Evolutionary conservation across 53 echinoderm and acorn worm species (phyloP), one percentile per base, ranked within the genome.

Genomic region (Paracentrotus lividus): DNA sequence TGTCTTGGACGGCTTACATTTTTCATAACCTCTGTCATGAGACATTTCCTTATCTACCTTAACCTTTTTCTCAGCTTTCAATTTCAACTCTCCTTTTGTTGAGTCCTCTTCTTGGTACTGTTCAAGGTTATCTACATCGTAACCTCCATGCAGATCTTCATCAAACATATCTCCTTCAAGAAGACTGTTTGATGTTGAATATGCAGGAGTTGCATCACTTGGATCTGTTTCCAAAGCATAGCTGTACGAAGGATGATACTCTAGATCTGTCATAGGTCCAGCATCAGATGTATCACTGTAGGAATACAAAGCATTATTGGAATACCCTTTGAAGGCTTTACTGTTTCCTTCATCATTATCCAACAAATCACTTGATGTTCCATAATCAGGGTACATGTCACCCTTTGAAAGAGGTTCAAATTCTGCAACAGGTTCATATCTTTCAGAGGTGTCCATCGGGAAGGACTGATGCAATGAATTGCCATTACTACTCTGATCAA

Each of bases 221-320:
- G 24, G 13, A 72, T 72, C 4, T 38, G 10, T 72, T 45, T 85
- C 42, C 27, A 14, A 69, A 61, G 96, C n/a, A 42, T 88, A 94
- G 60, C 89, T 92, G 42, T 84, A 92, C 26, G 77, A 90, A n/a
- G 94, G 94, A 58, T 96, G 94, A 24, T 93, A 94, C 84, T 94
- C 92, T 26, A 86, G 31, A 51, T 93, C 66, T 52, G 66, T 77
- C 24, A 34, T 26, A 45, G 88, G 76, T 32, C 85, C 52, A 49
- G 45, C 61, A 13, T 13, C 21, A 4, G 57, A 57, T 57, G 57
- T 21, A 52, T 53, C 33, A 40, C 59, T 88, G 88, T 88, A 88
- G 2, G 88, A 88, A 56, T 88, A 56, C 14, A 91, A 90, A 2
- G 26, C 60, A 45, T 15, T 67, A 42, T 85, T 67, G 49, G 90